A percentile compares a stretch with the other conserved stretches of the same genome.
Conservation (phyloP, 2,113 vertebrate species). For the Anas platyrhynchos region DNA sequence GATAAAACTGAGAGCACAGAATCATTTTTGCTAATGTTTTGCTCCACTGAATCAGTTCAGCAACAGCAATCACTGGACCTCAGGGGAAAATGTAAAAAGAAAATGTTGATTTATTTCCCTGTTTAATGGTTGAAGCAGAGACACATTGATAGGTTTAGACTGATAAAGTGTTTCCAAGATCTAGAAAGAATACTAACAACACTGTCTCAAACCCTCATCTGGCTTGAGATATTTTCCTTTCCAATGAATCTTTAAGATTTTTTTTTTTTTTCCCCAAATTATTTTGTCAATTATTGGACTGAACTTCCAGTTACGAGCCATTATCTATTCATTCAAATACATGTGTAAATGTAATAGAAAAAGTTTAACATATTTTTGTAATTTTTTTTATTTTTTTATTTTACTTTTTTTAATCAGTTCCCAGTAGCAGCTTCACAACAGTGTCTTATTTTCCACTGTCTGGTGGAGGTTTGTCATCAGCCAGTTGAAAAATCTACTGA, state of each 20-base stretch:
- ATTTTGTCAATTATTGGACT: not conserved
- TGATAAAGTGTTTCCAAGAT: slow-evolving; percentile 37
- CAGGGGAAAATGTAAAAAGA: slow-evolving; percentile 18
- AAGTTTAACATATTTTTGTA: not conserved
- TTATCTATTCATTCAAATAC: slow-evolving; percentile 16
- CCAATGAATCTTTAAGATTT: not conserved
- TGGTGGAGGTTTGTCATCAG: not conserved
- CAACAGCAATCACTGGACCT: slow-evolving; percentile 37
- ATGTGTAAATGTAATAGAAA: not conserved
- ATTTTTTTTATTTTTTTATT: not conserved
- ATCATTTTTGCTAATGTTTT: slow-evolving; percentile 44
- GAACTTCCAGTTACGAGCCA: not conserved
- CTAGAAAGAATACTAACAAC: not conserved
- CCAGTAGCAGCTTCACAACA: not conserved
- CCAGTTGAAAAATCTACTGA: not conserved
- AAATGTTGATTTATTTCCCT: slow-evolving; percentile 55
- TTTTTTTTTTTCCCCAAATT: not conserved
- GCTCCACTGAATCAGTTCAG: slow-evolving; percentile 59
- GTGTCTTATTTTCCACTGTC: not conserved
- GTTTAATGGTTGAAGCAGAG: slow-evolving; percentile 33
- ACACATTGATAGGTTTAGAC: slow-evolving; percentile 19
- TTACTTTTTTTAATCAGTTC: not conserved
- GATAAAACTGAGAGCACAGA: not conserved
- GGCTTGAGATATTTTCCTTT: slow-evolving; percentile 8
- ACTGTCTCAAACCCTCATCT: not conserved